Percentiles rank a stretch among this genome's conserved stretches.
phyloP scores from a whole-genome alignment of 2,888 invertebrate genomes.

The Archips crataeganus region DNA sequence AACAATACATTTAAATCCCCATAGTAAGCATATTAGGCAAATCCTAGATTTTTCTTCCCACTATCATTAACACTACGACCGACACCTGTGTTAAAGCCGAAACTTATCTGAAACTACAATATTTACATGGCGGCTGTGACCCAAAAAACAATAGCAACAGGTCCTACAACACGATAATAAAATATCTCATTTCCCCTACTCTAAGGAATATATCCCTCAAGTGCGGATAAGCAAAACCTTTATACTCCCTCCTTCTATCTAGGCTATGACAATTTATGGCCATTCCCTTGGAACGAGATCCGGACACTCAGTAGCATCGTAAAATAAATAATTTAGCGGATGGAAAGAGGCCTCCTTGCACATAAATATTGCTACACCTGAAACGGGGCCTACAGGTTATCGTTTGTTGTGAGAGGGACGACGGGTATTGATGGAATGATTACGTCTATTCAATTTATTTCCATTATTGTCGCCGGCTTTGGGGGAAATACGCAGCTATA shows the following conservation, averaged over 20 bases:
- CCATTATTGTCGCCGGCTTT: conserved; percentile 21
- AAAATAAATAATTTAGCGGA: conserved; percentile 78
- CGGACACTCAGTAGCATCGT: conserved; percentile 76
- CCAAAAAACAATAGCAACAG: conserved; percentile 24
- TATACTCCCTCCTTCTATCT: conserved; percentile 31
- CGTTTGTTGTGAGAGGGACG: conserved; percentile 59
- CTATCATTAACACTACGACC: not conserved
- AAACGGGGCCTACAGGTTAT: conserved; percentile 59
- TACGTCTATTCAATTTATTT: conserved; percentile 28
- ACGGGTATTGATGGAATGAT: conserved; percentile 44
- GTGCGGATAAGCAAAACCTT: conserved; percentile 31
- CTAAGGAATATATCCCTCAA: conserved; percentile 28
- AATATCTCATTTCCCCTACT: conserved; percentile 20
- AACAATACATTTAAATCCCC: too few species aligned
- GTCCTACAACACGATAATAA: conserved; percentile 20
- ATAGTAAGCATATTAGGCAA: not conserved
- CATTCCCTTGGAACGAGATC: conserved; percentile 62
- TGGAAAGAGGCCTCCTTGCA: conserved; percentile 51
- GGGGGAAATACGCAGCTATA: not conserved
- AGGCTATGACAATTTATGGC: conserved; percentile 66
- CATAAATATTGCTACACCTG: conserved; percentile 67
- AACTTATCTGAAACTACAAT: not conserved
- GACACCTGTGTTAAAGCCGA: not conserved
- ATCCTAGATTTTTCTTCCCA: not conserved
- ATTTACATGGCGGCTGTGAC: not conserved